Conservation (phyloP, 2,797 vertebrate genomes). For the Hipposideros larvatus region DNA sequence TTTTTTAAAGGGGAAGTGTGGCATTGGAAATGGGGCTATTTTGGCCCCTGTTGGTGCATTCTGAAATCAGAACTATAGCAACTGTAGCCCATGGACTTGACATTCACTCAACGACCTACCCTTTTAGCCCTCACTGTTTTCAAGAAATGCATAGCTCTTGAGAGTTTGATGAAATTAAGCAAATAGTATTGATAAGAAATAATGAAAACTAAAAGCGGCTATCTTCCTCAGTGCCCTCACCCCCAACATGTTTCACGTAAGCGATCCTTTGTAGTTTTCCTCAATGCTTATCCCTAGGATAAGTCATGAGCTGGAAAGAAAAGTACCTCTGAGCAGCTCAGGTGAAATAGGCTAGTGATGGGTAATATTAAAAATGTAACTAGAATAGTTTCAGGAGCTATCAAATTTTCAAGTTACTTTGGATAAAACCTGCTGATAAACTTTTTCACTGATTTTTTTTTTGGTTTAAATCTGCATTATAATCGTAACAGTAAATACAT, state of each 20-base stretch:
- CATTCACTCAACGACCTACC: background rate
- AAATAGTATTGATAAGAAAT: background rate
- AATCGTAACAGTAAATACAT: background rate
- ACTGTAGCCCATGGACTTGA: background rate
- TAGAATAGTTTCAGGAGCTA: background rate
- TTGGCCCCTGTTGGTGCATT: background rate
- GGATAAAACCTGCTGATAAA: background rate
- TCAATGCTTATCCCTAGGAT: background rate
- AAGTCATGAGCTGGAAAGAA: background rate
- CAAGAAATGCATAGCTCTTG: background rate
- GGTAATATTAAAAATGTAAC: background rate
- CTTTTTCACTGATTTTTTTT: background rate
- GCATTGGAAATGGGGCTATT: background rate
- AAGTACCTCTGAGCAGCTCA: background rate
- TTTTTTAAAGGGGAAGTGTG: background rate
- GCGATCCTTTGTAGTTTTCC: background rate
- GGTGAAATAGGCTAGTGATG: background rate
- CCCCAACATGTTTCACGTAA: background rate
- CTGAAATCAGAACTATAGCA: background rate
- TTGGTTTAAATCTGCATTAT: background rate
- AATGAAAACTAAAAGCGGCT: background rate
- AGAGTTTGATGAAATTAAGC: background rate
- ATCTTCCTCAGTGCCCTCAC: background rate
- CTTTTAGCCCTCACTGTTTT: background rate
- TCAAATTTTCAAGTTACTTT: background rate